phyloP scores from a whole-genome alignment of 2,888 invertebrate species.

The Empis livida region DNA sequence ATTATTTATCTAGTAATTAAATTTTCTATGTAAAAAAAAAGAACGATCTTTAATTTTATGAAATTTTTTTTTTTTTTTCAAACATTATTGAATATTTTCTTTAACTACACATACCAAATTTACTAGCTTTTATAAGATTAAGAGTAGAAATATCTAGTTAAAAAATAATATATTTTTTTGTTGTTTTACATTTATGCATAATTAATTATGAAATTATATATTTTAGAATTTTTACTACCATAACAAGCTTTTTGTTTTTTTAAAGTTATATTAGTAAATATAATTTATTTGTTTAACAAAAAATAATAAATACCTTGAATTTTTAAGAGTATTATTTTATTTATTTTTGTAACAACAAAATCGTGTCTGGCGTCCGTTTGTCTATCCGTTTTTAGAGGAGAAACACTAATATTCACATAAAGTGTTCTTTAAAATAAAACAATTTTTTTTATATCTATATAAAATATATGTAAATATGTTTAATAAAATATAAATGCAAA shows the following conservation, averaged over 20 bases:
- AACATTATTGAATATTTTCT: too few species aligned
- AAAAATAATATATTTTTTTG: too few species aligned
- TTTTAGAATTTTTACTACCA: neutral
- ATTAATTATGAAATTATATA: neutral
- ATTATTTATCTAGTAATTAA: neutral
- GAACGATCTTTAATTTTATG: too few species aligned
- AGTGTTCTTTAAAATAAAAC: neutral
- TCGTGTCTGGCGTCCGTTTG: conserved; percentile 34
- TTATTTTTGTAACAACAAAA: conserved; percentile 24
- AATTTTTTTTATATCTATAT: too few species aligned
- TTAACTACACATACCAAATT: too few species aligned
- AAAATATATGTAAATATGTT: too few species aligned
- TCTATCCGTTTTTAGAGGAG: conserved; percentile 24
- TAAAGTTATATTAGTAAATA: neutral
- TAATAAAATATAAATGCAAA: too few species aligned
- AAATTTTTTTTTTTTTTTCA: too few species aligned
- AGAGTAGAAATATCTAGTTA: too few species aligned
- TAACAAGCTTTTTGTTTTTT: neutral
- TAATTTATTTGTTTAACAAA: neutral
- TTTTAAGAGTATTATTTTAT: neutral
- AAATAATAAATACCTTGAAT: neutral
- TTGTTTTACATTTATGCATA: too few species aligned
- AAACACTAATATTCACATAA: neutral
- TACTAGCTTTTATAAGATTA: too few species aligned
- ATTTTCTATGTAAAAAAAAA: neutral